Evolutionary conservation across 2,113 vertebrate genomes (phyloP).

Genomic region (Urocitellus parryii): DNA sequence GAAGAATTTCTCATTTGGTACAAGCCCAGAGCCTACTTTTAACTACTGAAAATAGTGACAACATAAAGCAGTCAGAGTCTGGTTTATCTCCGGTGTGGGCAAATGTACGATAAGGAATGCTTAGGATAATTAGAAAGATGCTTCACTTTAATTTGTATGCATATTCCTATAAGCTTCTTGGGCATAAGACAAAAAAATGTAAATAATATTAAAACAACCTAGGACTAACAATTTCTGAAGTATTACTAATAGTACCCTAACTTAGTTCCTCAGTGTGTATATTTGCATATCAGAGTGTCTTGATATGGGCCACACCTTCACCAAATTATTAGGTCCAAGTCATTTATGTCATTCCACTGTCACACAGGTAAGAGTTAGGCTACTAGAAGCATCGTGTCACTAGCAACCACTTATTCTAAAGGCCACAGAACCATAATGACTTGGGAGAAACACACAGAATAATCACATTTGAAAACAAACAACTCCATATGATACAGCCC

Average conservation of each 20-base stretch:
- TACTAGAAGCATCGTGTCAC: background rate
- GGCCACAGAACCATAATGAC: background rate
- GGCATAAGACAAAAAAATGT: background rate
- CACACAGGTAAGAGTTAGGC: background rate
- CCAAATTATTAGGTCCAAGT: background rate
- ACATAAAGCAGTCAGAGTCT: background rate
- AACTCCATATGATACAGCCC: conserved; percentile 19
- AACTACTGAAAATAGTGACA: background rate
- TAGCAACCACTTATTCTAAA: conserved; percentile 19
- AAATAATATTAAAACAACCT: conserved; percentile 42
- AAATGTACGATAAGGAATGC: background rate
- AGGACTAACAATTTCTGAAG: background rate
- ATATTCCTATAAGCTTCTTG: background rate
- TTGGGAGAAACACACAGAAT: background rate
- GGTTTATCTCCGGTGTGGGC: background rate
- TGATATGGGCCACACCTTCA: background rate
- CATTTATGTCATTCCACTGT: background rate
- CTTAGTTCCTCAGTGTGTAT: background rate
- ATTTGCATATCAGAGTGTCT: conserved; percentile 44
- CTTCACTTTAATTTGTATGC: background rate
- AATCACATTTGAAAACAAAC: conserved; percentile 8
- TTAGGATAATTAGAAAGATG: background rate
- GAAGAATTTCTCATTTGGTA: background rate
- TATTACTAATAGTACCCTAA: background rate
- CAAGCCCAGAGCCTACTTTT: background rate